These are phyloP conservation scores for Fulmarus glacialis DNA, from an alignment of 2,113 vertebrate genomes.

Conservation along the genomic window DNA sequence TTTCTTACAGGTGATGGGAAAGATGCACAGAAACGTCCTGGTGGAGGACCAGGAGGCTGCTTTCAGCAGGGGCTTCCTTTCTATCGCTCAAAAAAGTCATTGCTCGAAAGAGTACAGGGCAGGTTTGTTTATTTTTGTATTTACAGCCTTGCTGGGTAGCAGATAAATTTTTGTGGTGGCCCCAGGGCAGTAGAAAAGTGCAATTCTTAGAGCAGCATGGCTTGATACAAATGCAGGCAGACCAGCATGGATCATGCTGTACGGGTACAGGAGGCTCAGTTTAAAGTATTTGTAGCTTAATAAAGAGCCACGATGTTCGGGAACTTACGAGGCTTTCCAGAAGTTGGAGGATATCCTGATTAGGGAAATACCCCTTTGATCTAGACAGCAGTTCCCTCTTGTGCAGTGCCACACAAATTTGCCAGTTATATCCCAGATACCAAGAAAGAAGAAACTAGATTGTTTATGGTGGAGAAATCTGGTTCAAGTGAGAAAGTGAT, in stretches of 20 bases:
- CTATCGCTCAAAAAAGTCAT: background rate
- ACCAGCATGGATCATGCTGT: accelerated
- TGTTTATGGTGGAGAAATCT: background rate
- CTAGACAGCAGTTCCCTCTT: background rate
- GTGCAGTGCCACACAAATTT: background rate
- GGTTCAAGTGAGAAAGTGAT: background rate
- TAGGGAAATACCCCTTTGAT: background rate
- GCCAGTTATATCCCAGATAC: background rate
- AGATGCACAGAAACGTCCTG: background rate
- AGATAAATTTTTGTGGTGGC: background rate
- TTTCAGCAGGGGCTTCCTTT: background rate
- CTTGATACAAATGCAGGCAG: background rate
- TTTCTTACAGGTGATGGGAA: background rate
- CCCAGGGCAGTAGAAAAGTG: background rate
- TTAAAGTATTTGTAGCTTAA: background rate
- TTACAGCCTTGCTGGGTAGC: background rate
- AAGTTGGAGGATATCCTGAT: background rate
- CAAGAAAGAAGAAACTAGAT: background rate
- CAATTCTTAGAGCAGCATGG: background rate
- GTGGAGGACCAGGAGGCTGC: background rate
- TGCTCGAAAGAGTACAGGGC: accelerated
- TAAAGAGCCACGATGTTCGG: background rate
- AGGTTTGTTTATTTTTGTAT: background rate
- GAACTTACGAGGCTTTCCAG: background rate
- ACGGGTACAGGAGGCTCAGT: background rate